Conservation (phyloP, 2,888 invertebrate genomes). For the Protonemura montana region DNA sequence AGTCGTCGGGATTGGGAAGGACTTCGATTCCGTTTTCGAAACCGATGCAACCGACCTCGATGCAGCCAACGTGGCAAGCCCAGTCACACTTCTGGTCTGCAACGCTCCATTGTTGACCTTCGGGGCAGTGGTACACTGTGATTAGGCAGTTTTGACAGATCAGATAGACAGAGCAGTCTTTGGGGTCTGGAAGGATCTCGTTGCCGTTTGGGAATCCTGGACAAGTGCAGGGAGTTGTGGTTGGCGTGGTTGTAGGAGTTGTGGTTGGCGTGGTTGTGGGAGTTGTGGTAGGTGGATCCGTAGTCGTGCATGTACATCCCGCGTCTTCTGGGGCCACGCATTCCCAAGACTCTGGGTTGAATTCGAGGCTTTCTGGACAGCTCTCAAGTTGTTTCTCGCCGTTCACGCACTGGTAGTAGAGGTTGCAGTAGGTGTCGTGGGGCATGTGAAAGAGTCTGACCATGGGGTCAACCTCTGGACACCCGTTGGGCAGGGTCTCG, state of each 20-base stretch:
- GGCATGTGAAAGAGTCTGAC: not conserved
- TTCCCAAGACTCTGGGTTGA: not conserved
- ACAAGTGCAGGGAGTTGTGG: not conserved
- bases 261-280: not conserved
- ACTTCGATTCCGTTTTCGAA: not conserved
- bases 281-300: not conserved
- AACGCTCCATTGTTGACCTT: not conserved
- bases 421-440: not conserved
- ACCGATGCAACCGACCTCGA: not conserved
- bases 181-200: not conserved
- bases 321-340: not conserved
- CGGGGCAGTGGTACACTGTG: not conserved
- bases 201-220: not conserved
- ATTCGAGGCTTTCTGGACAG: not conserved
- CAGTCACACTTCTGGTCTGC: not conserved
- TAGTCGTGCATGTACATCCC: not conserved
- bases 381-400: not conserved
- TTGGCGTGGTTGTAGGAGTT: not conserved
- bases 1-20: slow-evolving; percentile 1
- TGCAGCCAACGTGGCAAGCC: not conserved
- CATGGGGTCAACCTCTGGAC: not conserved
- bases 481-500: not conserved
- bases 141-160: not conserved
- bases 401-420: not conserved
- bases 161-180: not conserved